Conservation (phyloP, 1,140 invertebrate genomes). For the Cydia splendana region DNA sequence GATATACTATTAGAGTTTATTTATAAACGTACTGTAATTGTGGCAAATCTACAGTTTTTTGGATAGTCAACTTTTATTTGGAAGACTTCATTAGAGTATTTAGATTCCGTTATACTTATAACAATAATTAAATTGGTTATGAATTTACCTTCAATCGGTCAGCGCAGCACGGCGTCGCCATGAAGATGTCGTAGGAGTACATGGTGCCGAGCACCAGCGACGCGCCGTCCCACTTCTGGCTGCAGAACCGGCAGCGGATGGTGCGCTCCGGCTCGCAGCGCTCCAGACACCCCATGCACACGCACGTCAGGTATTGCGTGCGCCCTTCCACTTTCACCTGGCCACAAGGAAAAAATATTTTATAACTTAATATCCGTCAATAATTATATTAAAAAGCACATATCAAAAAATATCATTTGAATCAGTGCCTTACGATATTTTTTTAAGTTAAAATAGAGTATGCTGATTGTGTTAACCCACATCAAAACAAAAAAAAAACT, state of each 20-base stretch:
- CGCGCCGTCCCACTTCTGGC: conserved; percentile 94
- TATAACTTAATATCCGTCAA: not conserved
- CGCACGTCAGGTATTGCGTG: conserved; percentile 94
- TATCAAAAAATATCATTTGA: too few relatives aligned
- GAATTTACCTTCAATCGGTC: conserved; percentile 90
- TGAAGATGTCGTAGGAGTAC: conserved; percentile 99
- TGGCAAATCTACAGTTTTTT: not conserved
- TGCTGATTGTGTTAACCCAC: too few relatives aligned
- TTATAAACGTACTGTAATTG: too few relatives aligned
- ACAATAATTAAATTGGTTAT: too few relatives aligned
- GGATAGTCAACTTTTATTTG: not conserved
- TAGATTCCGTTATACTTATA: too few relatives aligned
- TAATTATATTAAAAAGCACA: not conserved
- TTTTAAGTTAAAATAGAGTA: too few relatives aligned
- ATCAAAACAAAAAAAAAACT: too few relatives aligned
- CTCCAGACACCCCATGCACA: conserved; percentile 95
- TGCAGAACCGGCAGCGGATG: conserved; percentile 90
- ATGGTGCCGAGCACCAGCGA: conserved; percentile 96
- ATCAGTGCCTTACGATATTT: too few relatives aligned
- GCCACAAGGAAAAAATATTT: conserved; percentile 19
- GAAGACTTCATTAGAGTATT: too few relatives aligned
- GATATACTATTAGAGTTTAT: not conserved
- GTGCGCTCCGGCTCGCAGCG: conserved; percentile 86
- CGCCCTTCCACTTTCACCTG: conserved; percentile 94
- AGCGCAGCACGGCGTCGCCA: conserved; percentile 96